Conservation (phyloP, 2,113 vertebrate genomes). For the Lepus timidus region DNA sequence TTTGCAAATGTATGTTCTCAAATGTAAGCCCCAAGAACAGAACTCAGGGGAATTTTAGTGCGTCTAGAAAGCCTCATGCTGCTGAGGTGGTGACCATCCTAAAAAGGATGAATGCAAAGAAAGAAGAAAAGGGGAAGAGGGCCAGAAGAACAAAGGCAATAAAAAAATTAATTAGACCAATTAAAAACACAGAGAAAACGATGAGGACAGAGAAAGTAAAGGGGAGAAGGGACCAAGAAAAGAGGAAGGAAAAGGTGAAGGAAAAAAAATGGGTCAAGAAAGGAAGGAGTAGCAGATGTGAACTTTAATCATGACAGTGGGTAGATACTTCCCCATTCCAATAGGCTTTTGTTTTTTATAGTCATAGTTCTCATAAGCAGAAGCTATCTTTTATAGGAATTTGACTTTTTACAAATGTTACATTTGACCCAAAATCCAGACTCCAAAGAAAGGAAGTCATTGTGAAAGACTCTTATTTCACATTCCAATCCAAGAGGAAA, state of each 20-base stretch:
- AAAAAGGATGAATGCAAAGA: background rate
- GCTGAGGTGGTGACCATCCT: background rate
- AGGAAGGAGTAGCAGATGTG: background rate
- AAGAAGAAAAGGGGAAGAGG: background rate
- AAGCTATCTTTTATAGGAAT: background rate
- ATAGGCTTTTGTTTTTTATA: background rate
- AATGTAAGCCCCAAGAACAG: background rate
- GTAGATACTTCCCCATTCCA: background rate
- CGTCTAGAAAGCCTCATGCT: background rate
- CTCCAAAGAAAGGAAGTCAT: conserved; percentile 37
- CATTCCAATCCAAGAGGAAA: conserved; percentile 2
- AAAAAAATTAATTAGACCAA: background rate
- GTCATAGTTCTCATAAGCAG: background rate
- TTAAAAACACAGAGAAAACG: background rate
- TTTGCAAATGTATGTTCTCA: background rate
- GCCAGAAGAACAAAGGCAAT: background rate
- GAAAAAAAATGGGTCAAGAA: background rate
- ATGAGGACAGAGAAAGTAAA: background rate
- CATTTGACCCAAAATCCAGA: conserved; percentile 30
- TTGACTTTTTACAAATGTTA: conserved; percentile 49
- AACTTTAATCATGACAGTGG: background rate
- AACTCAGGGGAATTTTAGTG: background rate
- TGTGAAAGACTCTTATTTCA: background rate
- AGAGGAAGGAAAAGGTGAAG: background rate
- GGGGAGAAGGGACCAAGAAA: background rate